Conservation (phyloP, 1,140 invertebrate species). For the Apis mellifera region DNA sequence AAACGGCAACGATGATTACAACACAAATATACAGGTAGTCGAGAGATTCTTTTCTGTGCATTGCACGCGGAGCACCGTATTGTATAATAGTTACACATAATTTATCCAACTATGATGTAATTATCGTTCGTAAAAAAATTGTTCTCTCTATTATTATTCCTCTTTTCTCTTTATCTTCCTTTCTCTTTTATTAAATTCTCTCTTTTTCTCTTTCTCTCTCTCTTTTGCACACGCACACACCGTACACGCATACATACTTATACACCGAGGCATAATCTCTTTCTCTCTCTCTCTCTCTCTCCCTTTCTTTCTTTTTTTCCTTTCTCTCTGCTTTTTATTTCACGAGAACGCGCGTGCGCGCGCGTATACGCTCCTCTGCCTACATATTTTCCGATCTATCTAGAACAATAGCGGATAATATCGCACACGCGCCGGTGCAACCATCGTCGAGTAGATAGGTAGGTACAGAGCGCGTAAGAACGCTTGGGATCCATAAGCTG, state of each 20-base stretch:
- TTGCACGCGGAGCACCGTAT: conserved; percentile 77
- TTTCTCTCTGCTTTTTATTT: conserved; percentile 22
- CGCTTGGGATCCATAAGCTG: conserved; percentile 19
- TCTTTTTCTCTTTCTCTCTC: not conserved
- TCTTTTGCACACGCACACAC: not conserved
- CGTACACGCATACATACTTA: no score
- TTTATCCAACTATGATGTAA: conserved; percentile 75
- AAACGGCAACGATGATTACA: conserved; percentile 72
- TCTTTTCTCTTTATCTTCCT: conserved; percentile 2
- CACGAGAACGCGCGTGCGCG: conserved; percentile 20
- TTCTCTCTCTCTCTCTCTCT: not conserved
- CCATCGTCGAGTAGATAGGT: conserved; percentile 24
- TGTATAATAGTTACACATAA: conserved; percentile 74
- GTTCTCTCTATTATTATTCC: conserved; percentile 59
- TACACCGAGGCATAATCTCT: not conserved
- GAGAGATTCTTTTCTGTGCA: conserved; percentile 74
- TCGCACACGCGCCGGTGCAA: conserved; percentile 15
- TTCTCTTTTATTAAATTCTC: not conserved
- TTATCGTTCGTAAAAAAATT: conserved; percentile 77
- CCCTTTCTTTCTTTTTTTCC: not conserved
- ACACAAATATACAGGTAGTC: conserved; percentile 76
- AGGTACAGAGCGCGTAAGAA: conserved; percentile 39
- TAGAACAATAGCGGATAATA: conserved; percentile 49
- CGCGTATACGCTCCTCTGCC: conserved; percentile 15
- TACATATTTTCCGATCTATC: conserved; percentile 48